These are phyloP conservation scores for Pristionchus arcanus DNA, from an alignment of 2,888 invertebrate genomes.

Conservation along the genomic window DNA sequence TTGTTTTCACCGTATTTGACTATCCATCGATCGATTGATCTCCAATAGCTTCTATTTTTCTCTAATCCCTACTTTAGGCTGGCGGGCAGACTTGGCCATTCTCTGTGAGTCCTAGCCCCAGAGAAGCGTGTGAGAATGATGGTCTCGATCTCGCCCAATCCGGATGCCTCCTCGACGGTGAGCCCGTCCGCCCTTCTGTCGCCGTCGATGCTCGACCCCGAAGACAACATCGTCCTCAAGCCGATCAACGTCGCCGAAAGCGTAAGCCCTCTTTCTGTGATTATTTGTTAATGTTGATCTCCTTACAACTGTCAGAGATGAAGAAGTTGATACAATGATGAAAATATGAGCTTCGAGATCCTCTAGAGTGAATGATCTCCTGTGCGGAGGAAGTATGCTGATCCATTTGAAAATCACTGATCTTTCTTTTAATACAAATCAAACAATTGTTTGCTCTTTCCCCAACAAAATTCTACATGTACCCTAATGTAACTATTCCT, in stretches of 20 bases:
- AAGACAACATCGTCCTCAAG: conserved; percentile 46
- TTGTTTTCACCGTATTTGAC: not conserved
- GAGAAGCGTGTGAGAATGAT: not conserved
- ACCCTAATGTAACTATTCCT: too few species aligned
- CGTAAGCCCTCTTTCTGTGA: not conserved
- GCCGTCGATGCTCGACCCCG: not conserved
- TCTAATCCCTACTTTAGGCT: not conserved
- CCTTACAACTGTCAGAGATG: too few species aligned
- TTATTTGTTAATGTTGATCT: too few species aligned
- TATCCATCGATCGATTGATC: not conserved
- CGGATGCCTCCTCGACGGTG: not conserved
- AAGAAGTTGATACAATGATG: too few species aligned
- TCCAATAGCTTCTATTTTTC: not conserved
- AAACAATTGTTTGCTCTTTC: too few species aligned
- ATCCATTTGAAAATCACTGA: too few species aligned
- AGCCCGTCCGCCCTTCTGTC: not conserved
- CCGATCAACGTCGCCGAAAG: conserved; percentile 41
- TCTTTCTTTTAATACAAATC: too few species aligned
- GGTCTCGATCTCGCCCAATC: conserved; percentile 16
- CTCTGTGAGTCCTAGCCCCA: not conserved
- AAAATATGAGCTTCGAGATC: too few species aligned
- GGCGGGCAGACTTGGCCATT: conserved; percentile 25
- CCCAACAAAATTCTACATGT: too few species aligned
- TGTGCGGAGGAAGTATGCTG: too few species aligned
- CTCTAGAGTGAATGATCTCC: too few species aligned